These are phyloP conservation scores for Subanguina moxae DNA, from an alignment of 1,140 invertebrate genomes.

Conservation along the genomic window DNA sequence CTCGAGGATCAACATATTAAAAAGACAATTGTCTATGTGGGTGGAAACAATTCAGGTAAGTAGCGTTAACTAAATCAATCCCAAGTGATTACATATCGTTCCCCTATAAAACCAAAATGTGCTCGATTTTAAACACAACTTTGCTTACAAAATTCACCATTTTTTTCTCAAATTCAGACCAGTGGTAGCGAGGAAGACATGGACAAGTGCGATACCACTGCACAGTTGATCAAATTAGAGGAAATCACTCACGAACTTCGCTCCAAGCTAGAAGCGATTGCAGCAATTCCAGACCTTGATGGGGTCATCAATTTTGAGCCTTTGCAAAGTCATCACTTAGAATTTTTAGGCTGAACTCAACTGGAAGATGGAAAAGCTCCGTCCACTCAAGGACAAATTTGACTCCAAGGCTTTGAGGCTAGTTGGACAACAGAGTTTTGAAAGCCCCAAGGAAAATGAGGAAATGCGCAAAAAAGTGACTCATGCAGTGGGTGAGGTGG, in stretches of 20 bases:
- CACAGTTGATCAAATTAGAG: background rate
- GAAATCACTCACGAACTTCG: background rate
- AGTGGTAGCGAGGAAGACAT: constrained; percentile 16
- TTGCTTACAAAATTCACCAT: too few relatives aligned
- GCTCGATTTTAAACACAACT: background rate
- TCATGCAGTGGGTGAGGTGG: background rate
- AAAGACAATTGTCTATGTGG: constrained; percentile 29
- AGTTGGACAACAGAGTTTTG: background rate
- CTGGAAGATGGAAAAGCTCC: background rate
- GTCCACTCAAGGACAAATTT: background rate
- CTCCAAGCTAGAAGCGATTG: constrained; percentile 1
- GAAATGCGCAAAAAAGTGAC: background rate
- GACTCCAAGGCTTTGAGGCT: background rate
- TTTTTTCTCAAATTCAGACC: constrained; percentile 11
- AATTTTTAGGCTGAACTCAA: too few relatives aligned
- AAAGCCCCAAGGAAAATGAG: background rate
- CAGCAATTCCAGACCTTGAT: background rate
- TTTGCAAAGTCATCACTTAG: too few relatives aligned
- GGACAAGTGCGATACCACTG: background rate
- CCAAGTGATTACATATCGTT: too few relatives aligned
- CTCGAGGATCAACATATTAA: constrained; percentile 14
- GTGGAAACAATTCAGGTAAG: constrained; percentile 9
- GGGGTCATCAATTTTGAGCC: too few relatives aligned
- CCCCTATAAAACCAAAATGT: background rate
- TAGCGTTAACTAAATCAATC: background rate